These are phyloP conservation scores for Taeniopygia guttata DNA, from an alignment of 2,797 vertebrate genomes.

Conservation along the genomic window DNA sequence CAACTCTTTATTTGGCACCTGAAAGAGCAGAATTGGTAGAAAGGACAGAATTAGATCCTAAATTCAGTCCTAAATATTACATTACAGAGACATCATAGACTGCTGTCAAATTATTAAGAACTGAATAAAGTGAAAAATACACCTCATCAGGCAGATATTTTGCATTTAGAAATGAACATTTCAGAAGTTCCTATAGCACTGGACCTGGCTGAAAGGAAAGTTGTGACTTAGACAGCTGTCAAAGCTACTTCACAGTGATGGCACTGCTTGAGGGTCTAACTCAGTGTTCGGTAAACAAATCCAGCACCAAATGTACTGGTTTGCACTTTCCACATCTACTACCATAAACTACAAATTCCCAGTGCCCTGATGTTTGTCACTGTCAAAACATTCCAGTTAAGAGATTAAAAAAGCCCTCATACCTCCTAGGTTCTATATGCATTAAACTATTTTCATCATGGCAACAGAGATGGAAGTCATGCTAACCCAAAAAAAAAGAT, in stretches of 20 bases:
- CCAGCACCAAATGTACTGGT: neutral
- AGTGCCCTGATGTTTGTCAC: neutral
- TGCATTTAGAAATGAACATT: neutral
- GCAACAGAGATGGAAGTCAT: neutral
- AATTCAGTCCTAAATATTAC: neutral
- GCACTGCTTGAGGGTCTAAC: neutral
- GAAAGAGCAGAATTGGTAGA: neutral
- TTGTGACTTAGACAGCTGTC: neutral
- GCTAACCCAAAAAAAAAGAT: neutral
- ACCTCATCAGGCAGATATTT: neutral
- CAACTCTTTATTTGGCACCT: slow-evolving; percentile 67
- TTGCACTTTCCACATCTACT: neutral
- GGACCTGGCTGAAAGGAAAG: neutral
- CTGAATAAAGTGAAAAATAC: neutral
- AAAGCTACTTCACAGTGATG: neutral
- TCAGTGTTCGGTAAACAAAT: neutral
- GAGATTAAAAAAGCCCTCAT: neutral
- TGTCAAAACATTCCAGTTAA: neutral
- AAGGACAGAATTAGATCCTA: neutral
- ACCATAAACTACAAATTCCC: neutral
- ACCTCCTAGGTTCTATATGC: neutral
- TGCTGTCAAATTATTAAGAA: neutral
- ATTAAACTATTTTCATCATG: neutral
- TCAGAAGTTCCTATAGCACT: neutral
- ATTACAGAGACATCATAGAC: neutral